A percentile compares a stretch with the other conserved stretches of the same genome.
These are phyloP conservation scores for Leucophenga maculata DNA, from an alignment of 2,888 invertebrate genomes.

Conservation along the genomic window DNA sequence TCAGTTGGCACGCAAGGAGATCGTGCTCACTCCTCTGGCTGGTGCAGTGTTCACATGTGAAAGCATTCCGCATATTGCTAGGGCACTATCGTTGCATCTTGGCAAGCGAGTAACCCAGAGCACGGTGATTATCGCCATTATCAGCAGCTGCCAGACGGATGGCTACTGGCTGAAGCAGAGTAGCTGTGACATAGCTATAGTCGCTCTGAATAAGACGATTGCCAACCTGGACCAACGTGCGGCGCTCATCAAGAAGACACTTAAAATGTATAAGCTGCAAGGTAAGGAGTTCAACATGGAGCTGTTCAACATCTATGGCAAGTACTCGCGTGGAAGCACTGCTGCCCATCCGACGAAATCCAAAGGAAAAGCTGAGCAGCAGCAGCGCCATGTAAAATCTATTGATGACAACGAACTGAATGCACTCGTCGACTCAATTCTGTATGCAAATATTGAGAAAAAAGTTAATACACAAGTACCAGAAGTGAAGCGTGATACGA, in stretches of 20 bases:
- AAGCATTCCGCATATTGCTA: conserved; percentile 43
- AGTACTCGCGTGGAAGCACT: conserved; percentile 33
- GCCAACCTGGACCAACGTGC: conserved; percentile 22
- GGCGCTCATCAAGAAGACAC: conserved; percentile 35
- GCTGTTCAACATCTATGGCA: conserved; percentile 39
- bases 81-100: conserved; percentile 9
- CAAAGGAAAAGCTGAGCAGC: too few relatives aligned
- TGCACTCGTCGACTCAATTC: too few relatives aligned
- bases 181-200: conserved; percentile 46
- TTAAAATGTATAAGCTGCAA: conserved; percentile 35
- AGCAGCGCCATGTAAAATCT: not conserved
- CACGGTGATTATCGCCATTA: conserved; percentile 43
- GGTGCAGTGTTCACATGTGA: conserved; percentile 42
- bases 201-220: conserved; percentile 42
- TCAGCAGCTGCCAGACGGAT: conserved; percentile 53
- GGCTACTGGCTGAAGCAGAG: conserved; percentile 48
- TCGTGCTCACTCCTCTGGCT: conserved; percentile 50
- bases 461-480: not conserved
- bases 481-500: not conserved
- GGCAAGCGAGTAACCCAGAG: conserved; percentile 12
- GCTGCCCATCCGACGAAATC: too few relatives aligned
- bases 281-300: conserved; percentile 39
- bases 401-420: not conserved
- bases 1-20: conserved; percentile 35
- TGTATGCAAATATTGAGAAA: not conserved